Percentiles rank a stretch among this genome's conserved stretches.
phyloP scores from a whole-genome alignment of 1,140 invertebrate genomes.

The Tetranychus urticae region DNA sequence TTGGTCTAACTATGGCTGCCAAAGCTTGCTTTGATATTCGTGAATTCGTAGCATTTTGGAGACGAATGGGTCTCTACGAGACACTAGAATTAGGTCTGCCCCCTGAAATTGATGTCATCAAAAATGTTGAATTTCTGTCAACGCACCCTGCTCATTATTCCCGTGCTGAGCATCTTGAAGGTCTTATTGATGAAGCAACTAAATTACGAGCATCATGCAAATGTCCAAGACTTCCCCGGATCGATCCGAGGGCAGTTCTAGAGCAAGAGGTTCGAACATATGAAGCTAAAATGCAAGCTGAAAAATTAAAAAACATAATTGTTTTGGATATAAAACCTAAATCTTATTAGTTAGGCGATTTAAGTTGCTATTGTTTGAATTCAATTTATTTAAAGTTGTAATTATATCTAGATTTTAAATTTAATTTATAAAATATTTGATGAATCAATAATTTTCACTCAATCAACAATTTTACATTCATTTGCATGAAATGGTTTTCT shows the following conservation, averaged over 20 bases:
- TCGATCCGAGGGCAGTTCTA: background rate
- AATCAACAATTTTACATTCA: no score
- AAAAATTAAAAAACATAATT: background rate
- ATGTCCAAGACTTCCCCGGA: constrained; percentile 9
- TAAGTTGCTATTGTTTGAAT: no score
- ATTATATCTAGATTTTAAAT: no score
- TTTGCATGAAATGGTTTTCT: no score
- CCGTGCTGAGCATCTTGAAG: constrained; percentile 25
- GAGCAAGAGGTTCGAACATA: background rate
- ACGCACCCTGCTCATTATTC: constrained; percentile 33
- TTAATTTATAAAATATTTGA: no score
- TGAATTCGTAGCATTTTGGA: constrained; percentile 34
- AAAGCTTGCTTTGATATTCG: constrained; percentile 39
- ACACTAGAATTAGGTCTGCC: constrained; percentile 14
- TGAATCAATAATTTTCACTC: no score
- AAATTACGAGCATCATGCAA: constrained; percentile 5
- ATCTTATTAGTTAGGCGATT: no score
- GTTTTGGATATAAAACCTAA: background rate
- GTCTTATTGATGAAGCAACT: constrained; percentile 21
- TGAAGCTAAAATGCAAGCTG: background rate
- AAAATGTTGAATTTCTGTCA: constrained; percentile 27
- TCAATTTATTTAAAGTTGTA: no score
- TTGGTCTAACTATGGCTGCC: constrained; percentile 34
- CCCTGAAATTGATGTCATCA: constrained; percentile 7
- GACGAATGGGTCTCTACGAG: constrained; percentile 24